A percentile compares a stretch with the other conserved stretches of the same genome.
phyloP scores from a whole-genome alignment of 2,797 vertebrate species.

The Danio choprae region DNA sequence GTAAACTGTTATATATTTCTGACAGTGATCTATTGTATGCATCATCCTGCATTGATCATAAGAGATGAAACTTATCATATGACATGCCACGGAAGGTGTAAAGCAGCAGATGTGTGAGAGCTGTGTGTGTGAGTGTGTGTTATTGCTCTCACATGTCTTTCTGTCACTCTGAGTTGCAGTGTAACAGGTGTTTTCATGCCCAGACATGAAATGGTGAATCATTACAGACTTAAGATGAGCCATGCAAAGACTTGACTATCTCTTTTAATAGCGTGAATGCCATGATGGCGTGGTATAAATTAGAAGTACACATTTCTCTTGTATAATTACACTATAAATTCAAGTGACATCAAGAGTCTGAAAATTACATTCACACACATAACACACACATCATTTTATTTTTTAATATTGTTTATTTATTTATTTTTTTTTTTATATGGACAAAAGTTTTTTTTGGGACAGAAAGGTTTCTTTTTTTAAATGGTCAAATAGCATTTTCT shows the following conservation, averaged over 20 bases:
- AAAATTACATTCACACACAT: too few species aligned
- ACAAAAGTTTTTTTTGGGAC: too few species aligned
- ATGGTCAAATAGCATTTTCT: too few species aligned
- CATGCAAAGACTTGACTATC: not conserved
- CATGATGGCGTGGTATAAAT: not conserved
- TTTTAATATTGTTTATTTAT: too few species aligned
- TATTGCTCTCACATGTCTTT: constrained; percentile 40
- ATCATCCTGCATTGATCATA: not conserved
- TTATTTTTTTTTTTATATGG: too few species aligned
- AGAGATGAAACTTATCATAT: not conserved
- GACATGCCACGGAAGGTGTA: not conserved
- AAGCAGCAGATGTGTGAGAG: not conserved
- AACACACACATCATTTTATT: too few species aligned
- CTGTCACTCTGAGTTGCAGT: constrained; percentile 12
- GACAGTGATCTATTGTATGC: not conserved
- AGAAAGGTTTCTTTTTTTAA: too few species aligned
- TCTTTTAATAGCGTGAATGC: not conserved
- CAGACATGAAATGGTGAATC: constrained; percentile 44
- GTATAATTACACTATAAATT: too few species aligned
- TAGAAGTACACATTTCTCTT: not conserved
- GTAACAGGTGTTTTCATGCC: constrained; percentile 42
- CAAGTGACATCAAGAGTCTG: not conserved
- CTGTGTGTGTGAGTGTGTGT: constrained; percentile 41
- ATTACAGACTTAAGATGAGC: not conserved
- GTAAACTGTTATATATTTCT: not conserved